Conservation (phyloP, 2,797 vertebrate species). For the Cossypha niveicapilla region DNA sequence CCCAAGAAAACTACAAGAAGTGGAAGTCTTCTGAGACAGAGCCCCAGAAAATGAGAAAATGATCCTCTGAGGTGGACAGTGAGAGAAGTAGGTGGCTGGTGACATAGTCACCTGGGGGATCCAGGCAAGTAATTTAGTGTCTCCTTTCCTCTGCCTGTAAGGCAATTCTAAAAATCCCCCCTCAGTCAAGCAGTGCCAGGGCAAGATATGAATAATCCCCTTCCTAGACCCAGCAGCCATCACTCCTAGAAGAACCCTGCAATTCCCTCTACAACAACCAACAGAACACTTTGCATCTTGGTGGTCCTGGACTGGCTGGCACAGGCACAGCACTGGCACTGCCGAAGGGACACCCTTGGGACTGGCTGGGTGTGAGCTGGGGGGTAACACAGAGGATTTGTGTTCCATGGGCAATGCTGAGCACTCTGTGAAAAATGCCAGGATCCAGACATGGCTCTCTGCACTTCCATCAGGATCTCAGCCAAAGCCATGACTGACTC, state of each 20-base stretch:
- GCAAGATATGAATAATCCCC: neutral
- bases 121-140: accelerated
- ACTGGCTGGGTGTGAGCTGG: accelerated
- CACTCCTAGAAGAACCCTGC: neutral
- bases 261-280: neutral
- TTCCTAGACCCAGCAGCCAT: neutral
- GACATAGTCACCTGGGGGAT: neutral
- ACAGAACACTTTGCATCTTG: neutral
- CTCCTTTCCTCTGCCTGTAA: neutral
- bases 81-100: neutral
- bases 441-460: neutral
- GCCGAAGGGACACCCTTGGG: neutral
- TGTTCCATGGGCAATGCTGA: neutral
- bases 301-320: accelerated
- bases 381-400: accelerated
- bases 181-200: neutral
- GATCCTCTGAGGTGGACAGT: neutral
- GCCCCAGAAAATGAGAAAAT: neutral
- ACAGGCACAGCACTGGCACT: accelerated
- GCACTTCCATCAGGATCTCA: neutral
- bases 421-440: accelerated
- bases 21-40: neutral
- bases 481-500: neutral
- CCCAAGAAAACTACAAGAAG: neutral
- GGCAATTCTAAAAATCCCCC: neutral